Conservation (phyloP, 2,888 invertebrate genomes). For the Lasioglossum oenotherae region DNA sequence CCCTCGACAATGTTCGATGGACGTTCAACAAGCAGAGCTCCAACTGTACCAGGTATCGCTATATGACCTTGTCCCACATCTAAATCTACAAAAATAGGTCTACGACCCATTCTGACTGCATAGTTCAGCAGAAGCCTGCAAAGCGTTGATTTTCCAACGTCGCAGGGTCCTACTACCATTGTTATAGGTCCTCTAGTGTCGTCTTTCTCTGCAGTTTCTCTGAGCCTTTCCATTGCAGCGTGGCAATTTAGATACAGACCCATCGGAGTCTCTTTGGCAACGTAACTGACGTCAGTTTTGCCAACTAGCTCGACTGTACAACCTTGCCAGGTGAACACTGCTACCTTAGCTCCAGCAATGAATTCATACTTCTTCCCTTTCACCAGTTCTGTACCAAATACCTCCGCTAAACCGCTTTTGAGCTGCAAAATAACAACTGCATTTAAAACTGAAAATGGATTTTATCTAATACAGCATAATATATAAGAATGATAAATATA, state of each 20-base stretch:
- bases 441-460: neutral
- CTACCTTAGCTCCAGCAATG: conserved; percentile 95
- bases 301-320: conserved; percentile 94
- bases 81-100: conserved; percentile 96
- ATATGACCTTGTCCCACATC: conserved; percentile 98
- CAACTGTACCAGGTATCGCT: conserved; percentile 96
- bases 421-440: conserved; percentile 86
- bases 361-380: conserved; percentile 97
- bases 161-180: conserved; percentile 96
- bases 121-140: conserved; percentile 96
- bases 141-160: conserved; percentile 98
- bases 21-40: conserved; percentile 95
- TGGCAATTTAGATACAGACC: conserved; percentile 97
- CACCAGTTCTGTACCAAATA: conserved; percentile 98
- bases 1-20: conserved; percentile 98
- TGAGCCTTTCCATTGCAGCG: conserved; percentile 95
- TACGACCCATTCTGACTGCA: conserved; percentile 94
- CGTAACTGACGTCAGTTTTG: conserved; percentile 96
- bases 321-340: conserved; percentile 98
- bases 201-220: conserved; percentile 92
- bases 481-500: neutral
- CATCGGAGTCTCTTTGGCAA: conserved; percentile 99
- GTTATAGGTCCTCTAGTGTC: conserved; percentile 92
- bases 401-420: conserved; percentile 95
- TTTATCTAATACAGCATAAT: neutral